Evolutionary conservation across 2,113 vertebrate species (phyloP), one percentile per base, ranked within the genome.

Genomic region (Malaclemys terrapin): DNA sequence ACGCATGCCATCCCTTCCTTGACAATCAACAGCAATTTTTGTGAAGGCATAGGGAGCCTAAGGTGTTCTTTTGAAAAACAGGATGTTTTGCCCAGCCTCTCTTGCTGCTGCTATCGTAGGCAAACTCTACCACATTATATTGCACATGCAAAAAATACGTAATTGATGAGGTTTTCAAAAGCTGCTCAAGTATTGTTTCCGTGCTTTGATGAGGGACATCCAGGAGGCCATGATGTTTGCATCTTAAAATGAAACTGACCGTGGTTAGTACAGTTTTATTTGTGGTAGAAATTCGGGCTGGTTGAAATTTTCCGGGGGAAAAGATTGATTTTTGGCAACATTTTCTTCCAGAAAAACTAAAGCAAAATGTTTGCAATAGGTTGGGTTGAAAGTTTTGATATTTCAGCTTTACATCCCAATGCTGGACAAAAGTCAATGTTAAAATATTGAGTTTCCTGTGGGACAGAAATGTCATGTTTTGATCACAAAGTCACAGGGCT

Each of bases 211-310:
- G 45, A 79, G 89, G 25, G 2, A 52, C 25, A 24, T 13, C 14
- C 31, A 79, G 42, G 20, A 52, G 1, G 4, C 5, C 38, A 16
- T 38, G 50, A 38, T 38, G 56, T 16, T 62, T 86, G 69, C 14
- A 4, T 4, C 1, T 24, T 4, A 35, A 72, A 29, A 12, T 12
- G 31, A 89, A 91, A 25, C 52, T 22, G 6, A 12, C 75, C 19
- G 27, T 35, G 24, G 17, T 57, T 50, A 65, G 45, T 13, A 50
- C 1, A 13, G 1, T 45, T 85, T 0, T 20, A 8, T 1, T 6
- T 5, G 6, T 2, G 14, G 8, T 49, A 85, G 49, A 88, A 90
- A 49, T 11, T 47, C 6, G 27, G 11, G 0, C 1, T 22, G 4
- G 2, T 72, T 38, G 53, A 89, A 1, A 6, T 65, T 91, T 92